Evolutionary conservation across 2,888 invertebrate species (phyloP), one percentile per base, ranked within the genome.

Genomic region (Heliconius ethilla): DNA sequence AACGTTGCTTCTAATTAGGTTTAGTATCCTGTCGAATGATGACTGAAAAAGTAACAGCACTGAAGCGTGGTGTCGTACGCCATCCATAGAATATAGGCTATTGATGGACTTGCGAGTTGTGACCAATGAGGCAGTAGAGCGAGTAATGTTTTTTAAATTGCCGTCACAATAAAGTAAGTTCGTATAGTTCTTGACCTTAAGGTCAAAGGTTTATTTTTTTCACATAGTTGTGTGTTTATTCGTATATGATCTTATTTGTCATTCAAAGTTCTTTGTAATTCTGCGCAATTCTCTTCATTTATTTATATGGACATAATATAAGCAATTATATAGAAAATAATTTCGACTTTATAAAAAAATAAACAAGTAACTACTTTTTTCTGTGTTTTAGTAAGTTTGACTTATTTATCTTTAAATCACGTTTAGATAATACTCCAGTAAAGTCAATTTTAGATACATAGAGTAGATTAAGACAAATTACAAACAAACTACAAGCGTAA

Each of bases 31-130:
- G 55, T 76, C 45, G 76, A 75, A 37, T 75, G 75, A 76, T 69
- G 13, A 70, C 9, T 78, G 45, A 79, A 78, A 78, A 81, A 79
- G 67, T 72, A 75, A 25, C 59, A 65, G 37, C 87, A 87, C 83
- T 88, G 88, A 87, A 89, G 89, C 91, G 83, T 88, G 82, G 81
- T 85, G 87, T 89, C 89, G 87, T 85, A 88, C 87, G 88, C 87
- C 87, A 13, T 65, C 62, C 9, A n/a, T 18, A 63, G 45, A 65
- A 29, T 13, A 81, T 80, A 83, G 79, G 84, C 84, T 80, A 88
- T 89, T 88, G 84, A 87, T 82, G 81, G 80, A 82, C 82, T 87
- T 89, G 91, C 92, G 88, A 82, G 82, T 88, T 90, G 91, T 92
- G 88, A 86, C 93, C 82, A 91, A 91, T 83, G 79, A 86, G 75